phyloP scores from a whole-genome alignment of 2,797 vertebrate species.

The Morelia viridis region DNA sequence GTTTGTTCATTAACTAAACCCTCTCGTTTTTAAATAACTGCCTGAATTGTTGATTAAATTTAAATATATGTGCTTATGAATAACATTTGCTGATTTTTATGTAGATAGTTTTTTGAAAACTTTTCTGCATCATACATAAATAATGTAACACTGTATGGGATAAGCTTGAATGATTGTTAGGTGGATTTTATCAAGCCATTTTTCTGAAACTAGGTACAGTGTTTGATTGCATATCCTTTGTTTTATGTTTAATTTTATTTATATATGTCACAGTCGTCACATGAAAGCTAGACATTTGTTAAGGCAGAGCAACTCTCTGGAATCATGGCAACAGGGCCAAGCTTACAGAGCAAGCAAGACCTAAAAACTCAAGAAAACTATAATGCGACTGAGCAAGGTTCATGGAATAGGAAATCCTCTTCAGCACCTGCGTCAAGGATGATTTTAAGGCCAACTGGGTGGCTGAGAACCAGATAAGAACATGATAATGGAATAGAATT shows the following conservation, averaged over 20 bases:
- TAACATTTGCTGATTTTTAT: not conserved
- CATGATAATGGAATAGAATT: not conserved
- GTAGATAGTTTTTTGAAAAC: not conserved
- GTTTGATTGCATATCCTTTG: not conserved
- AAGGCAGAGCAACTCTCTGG: not conserved
- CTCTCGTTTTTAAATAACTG: not conserved
- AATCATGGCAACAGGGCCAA: too few species aligned
- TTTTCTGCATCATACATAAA: not conserved
- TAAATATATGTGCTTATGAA: not conserved
- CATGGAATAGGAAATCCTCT: not conserved
- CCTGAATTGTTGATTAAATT: conserved; percentile 1
- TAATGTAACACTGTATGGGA: not conserved
- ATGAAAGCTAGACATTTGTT: too few species aligned
- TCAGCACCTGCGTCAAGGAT: not conserved
- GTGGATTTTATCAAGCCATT: not conserved
- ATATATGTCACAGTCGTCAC: not conserved
- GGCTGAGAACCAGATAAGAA: not conserved
- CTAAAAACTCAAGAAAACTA: not conserved
- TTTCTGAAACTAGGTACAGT: not conserved
- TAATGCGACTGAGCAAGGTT: not conserved
- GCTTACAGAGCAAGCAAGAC: not conserved
- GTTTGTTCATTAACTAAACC: not conserved
- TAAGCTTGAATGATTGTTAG: not conserved
- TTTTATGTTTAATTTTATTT: not conserved
- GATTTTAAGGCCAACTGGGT: not conserved